A percentile compares a stretch with the other conserved stretches of the same genome.
Conservation (phyloP, 2,888 invertebrate genomes). For the Rambutsinella grinnellia region DNA sequence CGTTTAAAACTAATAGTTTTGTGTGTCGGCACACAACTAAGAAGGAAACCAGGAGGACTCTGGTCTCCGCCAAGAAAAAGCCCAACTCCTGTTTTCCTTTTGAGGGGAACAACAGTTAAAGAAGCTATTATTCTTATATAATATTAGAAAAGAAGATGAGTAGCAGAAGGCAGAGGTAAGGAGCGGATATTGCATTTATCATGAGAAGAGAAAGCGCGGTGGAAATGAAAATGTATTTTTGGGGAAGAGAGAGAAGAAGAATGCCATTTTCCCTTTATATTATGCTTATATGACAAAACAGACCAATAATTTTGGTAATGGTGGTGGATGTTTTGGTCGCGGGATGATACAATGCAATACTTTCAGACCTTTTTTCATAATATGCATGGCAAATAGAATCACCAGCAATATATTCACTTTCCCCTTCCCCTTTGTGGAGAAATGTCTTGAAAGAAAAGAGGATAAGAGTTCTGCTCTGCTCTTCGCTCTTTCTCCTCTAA, state of each 20-base stretch:
- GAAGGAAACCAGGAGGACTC: background rate
- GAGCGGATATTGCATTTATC: constrained; percentile 67
- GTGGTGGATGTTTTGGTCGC: background rate
- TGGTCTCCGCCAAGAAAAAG: constrained; percentile 30
- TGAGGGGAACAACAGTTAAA: background rate
- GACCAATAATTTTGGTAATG: constrained; percentile 32
- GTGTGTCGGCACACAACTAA: background rate
- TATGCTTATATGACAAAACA: constrained; percentile 29
- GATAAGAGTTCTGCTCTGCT: background rate
- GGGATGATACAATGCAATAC: constrained; percentile 26
- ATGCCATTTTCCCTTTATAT: background rate
- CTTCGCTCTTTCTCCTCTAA: constrained; percentile 57
- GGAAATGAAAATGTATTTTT: constrained; percentile 65
- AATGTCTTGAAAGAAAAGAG: too few species aligned
- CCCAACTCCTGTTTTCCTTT: constrained; percentile 27
- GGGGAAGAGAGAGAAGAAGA: background rate
- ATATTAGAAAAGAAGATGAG: background rate
- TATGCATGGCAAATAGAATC: constrained; percentile 66
- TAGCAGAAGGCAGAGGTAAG: background rate
- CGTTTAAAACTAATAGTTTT: background rate
- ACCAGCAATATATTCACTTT: constrained; percentile 61
- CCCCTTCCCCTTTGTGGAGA: constrained; percentile 1
- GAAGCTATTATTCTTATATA: constrained; percentile 15
- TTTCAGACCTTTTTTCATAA: constrained; percentile 48
- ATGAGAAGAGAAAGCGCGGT: constrained; percentile 63